These are phyloP conservation scores for Aurelia sp. DNA, from an alignment of 30 jellyfish, hydroid and myxozoan genomes.

Conservation along the genomic window DNA sequence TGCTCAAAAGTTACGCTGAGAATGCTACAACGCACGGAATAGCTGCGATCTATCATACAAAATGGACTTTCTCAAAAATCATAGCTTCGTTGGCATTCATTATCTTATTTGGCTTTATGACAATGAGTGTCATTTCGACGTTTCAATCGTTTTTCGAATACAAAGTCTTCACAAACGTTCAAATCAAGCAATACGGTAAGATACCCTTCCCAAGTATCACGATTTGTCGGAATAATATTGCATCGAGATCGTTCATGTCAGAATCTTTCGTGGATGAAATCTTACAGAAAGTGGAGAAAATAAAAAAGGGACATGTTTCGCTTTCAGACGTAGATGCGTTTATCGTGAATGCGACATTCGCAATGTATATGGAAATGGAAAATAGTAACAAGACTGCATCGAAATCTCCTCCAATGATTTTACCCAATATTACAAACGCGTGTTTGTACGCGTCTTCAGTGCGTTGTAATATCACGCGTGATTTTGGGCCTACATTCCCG, in stretches of 20 bases:
- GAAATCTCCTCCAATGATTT: conserved; percentile 32
- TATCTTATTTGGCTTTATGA: conserved; percentile 6
- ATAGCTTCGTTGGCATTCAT: neutral
- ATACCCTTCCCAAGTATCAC: conserved; percentile 62
- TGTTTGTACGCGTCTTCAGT: conserved; percentile 10
- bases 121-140: neutral
- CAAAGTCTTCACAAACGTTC: conserved; percentile 22
- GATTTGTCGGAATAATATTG: conserved; percentile 37
- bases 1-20: conserved; percentile 14
- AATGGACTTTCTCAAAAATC: neutral
- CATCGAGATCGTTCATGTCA: conserved; percentile 22
- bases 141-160: conserved; percentile 22
- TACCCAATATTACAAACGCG: conserved; percentile 4
- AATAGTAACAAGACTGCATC: conserved; percentile 27
- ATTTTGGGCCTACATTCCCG: conserved; percentile 33
- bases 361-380: conserved; percentile 22
- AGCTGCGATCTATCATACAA: conserved; percentile 21
- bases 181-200: neutral
- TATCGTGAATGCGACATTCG: neutral
- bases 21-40: conserved; percentile 53
- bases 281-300: neutral
- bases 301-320: neutral
- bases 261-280: neutral
- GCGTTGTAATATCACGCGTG: conserved; percentile 31
- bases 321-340: neutral